Evolutionary conservation across 2,113 vertebrate genomes (phyloP).

Genomic region (Lepus europaeus): DNA sequence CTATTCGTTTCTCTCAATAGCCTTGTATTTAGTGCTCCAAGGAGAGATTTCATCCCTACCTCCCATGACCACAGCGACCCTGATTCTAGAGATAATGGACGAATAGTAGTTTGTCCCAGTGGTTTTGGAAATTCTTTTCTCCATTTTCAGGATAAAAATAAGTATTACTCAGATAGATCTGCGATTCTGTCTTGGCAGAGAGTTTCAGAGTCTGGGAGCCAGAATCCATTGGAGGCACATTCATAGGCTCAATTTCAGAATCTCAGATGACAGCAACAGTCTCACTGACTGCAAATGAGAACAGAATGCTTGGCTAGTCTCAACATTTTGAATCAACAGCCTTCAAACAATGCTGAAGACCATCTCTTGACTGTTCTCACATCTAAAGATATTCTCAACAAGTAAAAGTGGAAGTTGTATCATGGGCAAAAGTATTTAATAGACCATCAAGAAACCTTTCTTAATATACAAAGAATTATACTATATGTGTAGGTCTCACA

Average conservation of each 20-base stretch:
- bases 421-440: slow-evolving; percentile 16
- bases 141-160: slow-evolving; percentile 53
- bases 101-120: neutral
- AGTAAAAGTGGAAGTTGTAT: neutral
- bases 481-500: neutral
- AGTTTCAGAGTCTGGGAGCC: slow-evolving; percentile 57
- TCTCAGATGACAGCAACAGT: slow-evolving; percentile 62
- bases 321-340: slow-evolving; percentile 25
- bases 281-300: slow-evolving; percentile 45
- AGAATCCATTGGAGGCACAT: slow-evolving; percentile 10
- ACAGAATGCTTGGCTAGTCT: neutral
- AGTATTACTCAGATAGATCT: slow-evolving; percentile 42
- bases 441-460: neutral
- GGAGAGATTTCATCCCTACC: slow-evolving; percentile 3
- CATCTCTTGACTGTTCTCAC: neutral
- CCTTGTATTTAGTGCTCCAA: neutral
- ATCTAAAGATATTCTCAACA: slow-evolving; percentile 26
- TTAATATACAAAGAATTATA: slow-evolving; percentile 13
- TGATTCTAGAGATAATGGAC: slow-evolving; percentile 35
- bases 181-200: slow-evolving; percentile 62
- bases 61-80: neutral
- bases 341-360: slow-evolving; percentile 6
- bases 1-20: slow-evolving; percentile 16
- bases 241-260: slow-evolving; percentile 62
- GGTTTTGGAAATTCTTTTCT: slow-evolving; percentile 60